Base-by-base conservation (phyloP, 2,797 vertebrate genomes). In the Eulemur mongoz region DNA sequence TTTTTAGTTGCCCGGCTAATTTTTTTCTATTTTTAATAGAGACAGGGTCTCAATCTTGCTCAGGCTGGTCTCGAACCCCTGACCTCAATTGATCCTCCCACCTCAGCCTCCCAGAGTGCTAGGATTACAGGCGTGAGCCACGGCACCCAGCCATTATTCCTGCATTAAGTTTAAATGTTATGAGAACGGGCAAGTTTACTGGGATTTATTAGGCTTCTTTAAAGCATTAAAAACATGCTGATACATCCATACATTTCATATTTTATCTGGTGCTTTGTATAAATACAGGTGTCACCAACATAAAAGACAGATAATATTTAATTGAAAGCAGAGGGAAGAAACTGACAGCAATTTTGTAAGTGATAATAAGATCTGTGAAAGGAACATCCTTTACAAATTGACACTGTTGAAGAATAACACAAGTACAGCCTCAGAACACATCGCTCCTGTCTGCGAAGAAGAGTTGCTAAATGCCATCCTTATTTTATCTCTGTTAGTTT, bases 311-410 rank as follows among this genome's bases (percentile, higher is more conserved):
- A 96, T 76, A 95, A 25, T 89, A 97, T 92, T 86, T 54, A 97
- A 97, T 43, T 80, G 54, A 98, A 97, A 92, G 59, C 59, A 90
- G 45, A 91, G 6, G 65, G 25, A 90, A 97, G 87, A 97, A 95
- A 98, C 80, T 94, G 87, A 97, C 92, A 98, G 82, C 25, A 97
- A 86, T 89, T 97, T 95, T 91, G 63, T 54, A 97, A 91, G 70
- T 3, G 13, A 94, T 95, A 98, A 84, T 92, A 98, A 97, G 92
- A 97, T 96, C 95, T 98, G 70, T 94, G 75, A 98, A 95, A 94
- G 75, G 96, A 97, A 96, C 63, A 97, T 90, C 32, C 92, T 97
- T 98, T 97, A 91, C 80, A 96, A 97, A 90, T 97, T 97, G 79
- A 76, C 57, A 23, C 25, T 97, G 90, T 95, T 89, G 91, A 95